Evolutionary conservation across 2,888 invertebrate species (phyloP).

Genomic region (Drosophila stalkeri): DNA sequence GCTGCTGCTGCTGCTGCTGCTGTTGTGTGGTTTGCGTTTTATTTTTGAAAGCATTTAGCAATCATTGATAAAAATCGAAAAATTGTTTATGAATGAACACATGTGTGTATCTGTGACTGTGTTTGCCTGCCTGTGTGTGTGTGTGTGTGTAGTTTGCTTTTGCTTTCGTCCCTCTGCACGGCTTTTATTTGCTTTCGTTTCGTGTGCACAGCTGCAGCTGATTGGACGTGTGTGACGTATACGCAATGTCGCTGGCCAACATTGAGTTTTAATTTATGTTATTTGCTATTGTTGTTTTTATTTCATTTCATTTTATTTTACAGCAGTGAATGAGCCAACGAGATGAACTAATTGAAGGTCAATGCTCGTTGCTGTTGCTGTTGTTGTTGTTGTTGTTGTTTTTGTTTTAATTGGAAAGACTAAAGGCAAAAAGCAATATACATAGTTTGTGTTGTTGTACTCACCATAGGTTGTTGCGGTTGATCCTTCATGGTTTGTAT

Average conservation of each 20-base stretch:
- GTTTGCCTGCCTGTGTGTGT: slow-evolving; percentile 11
- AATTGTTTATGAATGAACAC: slow-evolving; percentile 76
- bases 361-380: slow-evolving; percentile 50
- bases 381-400: slow-evolving; percentile 22
- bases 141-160: slow-evolving; percentile 15
- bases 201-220: slow-evolving; percentile 62
- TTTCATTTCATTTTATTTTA: slow-evolving; percentile 2
- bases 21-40: slow-evolving; percentile 59
- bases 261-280: slow-evolving; percentile 37
- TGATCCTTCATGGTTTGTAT: slow-evolving; percentile 86
- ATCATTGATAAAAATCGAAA: slow-evolving; percentile 80
- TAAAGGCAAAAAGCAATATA: background rate
- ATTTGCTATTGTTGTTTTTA: slow-evolving; percentile 21
- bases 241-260: slow-evolving; percentile 60
- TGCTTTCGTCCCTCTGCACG: slow-evolving; percentile 13
- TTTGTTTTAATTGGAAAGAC: slow-evolving; percentile 45
- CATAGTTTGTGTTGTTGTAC: slow-evolving; percentile 40
- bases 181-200: slow-evolving; percentile 20
- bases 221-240: slow-evolving; percentile 62
- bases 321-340: slow-evolving; percentile 46
- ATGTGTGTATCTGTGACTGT: slow-evolving; percentile 5
- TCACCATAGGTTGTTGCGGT: slow-evolving; percentile 85
- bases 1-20: slow-evolving; percentile 27
- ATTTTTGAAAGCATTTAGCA: slow-evolving; percentile 76
- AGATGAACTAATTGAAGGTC: slow-evolving; percentile 67